These are phyloP conservation scores for Regulus satrapa DNA, from an alignment of 2,113 vertebrate genomes.

Conservation along the genomic window DNA sequence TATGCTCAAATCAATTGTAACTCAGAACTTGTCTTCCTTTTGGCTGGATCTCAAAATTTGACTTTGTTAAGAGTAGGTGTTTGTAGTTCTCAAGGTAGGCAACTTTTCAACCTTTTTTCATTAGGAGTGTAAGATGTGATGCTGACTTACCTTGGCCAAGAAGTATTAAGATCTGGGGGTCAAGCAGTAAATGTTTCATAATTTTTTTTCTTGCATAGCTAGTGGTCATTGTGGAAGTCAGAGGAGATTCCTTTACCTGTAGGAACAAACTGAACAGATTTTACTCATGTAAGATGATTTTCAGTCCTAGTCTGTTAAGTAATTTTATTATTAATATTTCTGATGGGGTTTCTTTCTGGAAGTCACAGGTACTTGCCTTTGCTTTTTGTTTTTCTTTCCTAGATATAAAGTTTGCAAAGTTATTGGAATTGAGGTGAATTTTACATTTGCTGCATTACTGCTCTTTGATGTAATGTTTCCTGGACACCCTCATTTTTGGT, in stretches of 20 bases:
- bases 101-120: not conserved
- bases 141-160: not conserved
- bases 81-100: not conserved
- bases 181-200: not conserved
- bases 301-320: not conserved
- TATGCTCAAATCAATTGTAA: not conserved
- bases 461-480: not conserved
- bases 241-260: not conserved
- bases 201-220: not conserved
- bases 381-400: not conserved
- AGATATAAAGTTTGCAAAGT: not conserved
- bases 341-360: not conserved
- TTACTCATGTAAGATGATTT: not conserved
- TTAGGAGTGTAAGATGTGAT: not conserved
- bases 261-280: not conserved
- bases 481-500: not conserved
- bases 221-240: not conserved
- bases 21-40: not conserved
- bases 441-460: not conserved
- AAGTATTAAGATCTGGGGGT: not conserved
- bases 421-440: not conserved
- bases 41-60: not conserved
- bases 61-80: not conserved
- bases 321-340: not conserved
- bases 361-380: not conserved